phyloP scores from a whole-genome alignment of 2,797 vertebrate species.

The Pseudocheirus occidentalis region DNA sequence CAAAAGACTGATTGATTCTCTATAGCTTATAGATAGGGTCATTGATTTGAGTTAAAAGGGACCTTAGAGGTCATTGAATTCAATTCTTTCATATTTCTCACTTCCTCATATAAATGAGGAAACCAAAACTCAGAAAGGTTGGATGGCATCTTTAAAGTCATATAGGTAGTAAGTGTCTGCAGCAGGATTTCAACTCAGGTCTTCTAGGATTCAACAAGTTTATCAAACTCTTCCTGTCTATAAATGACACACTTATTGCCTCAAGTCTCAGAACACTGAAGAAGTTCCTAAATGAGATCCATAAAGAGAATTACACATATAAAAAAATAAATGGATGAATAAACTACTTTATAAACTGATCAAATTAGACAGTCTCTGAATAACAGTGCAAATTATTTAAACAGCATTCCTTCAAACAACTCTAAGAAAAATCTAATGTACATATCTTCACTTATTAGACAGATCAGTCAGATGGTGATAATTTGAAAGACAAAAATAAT shows the following conservation, averaged over 20 bases:
- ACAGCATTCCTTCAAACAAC: neutral
- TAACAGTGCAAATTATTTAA: neutral
- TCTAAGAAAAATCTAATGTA: neutral
- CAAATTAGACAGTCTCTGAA: neutral
- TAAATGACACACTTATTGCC: neutral
- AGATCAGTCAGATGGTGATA: neutral
- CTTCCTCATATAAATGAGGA: neutral
- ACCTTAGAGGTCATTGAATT: neutral
- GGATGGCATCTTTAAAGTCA: neutral
- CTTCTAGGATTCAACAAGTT: neutral
- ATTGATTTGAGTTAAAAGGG: neutral
- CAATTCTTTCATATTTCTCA: neutral
- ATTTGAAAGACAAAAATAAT: neutral
- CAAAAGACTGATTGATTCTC: neutral
- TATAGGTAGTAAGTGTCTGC: no score
- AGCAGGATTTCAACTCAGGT: neutral
- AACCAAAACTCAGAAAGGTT: neutral
- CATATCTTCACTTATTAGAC: neutral
- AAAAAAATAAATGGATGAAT: neutral
- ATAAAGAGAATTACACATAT: neutral
- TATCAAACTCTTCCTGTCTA: neutral
- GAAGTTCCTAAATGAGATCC: neutral
- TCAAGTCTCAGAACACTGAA: neutral
- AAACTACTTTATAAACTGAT: neutral
- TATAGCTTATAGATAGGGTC: neutral